Percentiles rank a stretch among this genome's conserved stretches.
Evolutionary conservation across 2,113 vertebrate genomes (phyloP).

Genomic region (Gadus macrocephalus): DNA sequence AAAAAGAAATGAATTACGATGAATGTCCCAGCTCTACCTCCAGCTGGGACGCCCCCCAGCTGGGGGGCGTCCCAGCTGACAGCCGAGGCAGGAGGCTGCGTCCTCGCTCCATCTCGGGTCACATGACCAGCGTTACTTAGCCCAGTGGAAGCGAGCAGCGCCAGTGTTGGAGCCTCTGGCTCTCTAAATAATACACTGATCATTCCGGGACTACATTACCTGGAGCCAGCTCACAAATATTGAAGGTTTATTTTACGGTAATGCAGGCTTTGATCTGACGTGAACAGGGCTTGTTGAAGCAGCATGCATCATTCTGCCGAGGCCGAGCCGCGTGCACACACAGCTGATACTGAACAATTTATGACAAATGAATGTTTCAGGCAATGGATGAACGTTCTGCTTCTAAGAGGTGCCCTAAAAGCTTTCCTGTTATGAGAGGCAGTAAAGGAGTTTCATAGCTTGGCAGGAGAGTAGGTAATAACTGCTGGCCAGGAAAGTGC

Average conservation of each 20-base stretch:
- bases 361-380: conserved; percentile 29
- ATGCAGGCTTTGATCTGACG: conserved; percentile 3
- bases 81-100: conserved; percentile 34
- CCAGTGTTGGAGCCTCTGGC: conserved; percentile 11
- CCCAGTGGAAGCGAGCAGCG: conserved; percentile 55
- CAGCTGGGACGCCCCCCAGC: too few species aligned
- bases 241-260: conserved; percentile 15
- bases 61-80: conserved; percentile 33
- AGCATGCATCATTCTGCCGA: conserved; percentile 1
- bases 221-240: conserved; percentile 21
- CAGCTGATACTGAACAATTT: conserved; percentile 28
- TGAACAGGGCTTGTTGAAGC: conserved; percentile 14
- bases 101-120: conserved; percentile 21
- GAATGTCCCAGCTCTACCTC: too few species aligned
- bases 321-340: not conserved
- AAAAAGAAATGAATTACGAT: too few species aligned
- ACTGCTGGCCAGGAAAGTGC: conserved; percentile 21
- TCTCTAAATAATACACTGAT: conserved; percentile 54
- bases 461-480: conserved; percentile 22
- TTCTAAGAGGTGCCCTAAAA: conserved; percentile 43
- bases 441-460: conserved; percentile 21
- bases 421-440: conserved; percentile 35
- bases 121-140: conserved; percentile 45
- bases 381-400: conserved; percentile 31
- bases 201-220: conserved; percentile 18